Evolutionary conservation across 2,113 vertebrate species (phyloP), one percentile per base, ranked within the genome.

Genomic region (Gila orcuttii): DNA sequence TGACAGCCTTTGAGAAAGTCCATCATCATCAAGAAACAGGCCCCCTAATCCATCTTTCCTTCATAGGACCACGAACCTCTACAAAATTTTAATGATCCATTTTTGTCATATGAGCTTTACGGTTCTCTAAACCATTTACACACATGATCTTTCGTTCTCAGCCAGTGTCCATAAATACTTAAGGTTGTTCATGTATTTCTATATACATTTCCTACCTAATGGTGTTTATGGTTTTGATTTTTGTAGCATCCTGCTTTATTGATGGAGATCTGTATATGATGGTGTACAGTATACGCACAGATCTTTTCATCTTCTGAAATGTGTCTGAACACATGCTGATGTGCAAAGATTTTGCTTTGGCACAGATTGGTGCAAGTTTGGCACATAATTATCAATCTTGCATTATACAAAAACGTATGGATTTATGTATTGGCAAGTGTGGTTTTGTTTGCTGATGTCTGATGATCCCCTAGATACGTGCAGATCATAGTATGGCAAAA

Each of bases 321-420:
- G 45, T 82, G 78, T 76, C 45, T 80, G 66, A 81, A 74, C 57
- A 71, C 45, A 76, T 83, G 80, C 85, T 76, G 87, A 91, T 90
- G 82, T 87, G 89, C 87, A 85, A 87, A 87, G 90, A 71, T 90
- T 84, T 80, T 80, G 90, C 91, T 94, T 94, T 94, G 93, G 93
- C 92, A 93, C 93, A 92, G 87, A 90, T 89, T 85, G 52, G n/a
- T 85, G 85, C 89, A 86, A 82, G 87, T 88, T 91, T 90, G 90
- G 87, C 91, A 89, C 85, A 47, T 87, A 75, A 84, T 88, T 55
- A 82, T 88, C 84, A 85, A 88, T 84, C 76, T 75, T 68, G 15
- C 82, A 86, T 85, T 85, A 81, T 79, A 66, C 36, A 87, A 88
- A 89, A 74, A 79, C 69, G 28, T 64, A 73, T 62, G 39, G 73